Percentiles rank a stretch among this genome's conserved stretches.
These are phyloP conservation scores for Bembecia ichneumoniformis DNA, from an alignment of 2,888 invertebrate species.

Conservation along the genomic window DNA sequence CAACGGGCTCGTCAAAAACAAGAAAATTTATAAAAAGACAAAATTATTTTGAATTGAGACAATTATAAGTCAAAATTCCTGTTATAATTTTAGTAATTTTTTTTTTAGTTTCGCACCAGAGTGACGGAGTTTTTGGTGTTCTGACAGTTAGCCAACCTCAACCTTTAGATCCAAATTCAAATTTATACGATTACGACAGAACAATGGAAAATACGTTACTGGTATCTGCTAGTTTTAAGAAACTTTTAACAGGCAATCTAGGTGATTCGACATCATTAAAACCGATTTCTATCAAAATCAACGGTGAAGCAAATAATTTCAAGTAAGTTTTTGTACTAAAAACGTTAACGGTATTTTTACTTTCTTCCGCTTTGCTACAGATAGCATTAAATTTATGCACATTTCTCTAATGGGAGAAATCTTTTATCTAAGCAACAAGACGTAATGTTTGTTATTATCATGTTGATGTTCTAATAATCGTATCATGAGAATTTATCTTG, in stretches of 20 bases:
- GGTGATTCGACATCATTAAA: conserved; percentile 39
- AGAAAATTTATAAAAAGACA: background rate
- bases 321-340: conserved; percentile 34
- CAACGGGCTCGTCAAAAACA: background rate
- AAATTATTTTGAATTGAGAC: background rate
- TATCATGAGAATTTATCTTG: background rate
- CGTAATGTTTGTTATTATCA: no score
- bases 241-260: conserved; percentile 68
- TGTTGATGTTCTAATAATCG: no score
- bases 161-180: conserved; percentile 46
- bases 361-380: no score
- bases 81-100: conserved; percentile 3
- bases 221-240: conserved; percentile 64
- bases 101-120: conserved; percentile 70
- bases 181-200: conserved; percentile 56
- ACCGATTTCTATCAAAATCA: conserved; percentile 48
- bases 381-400: no score
- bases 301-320: conserved; percentile 35
- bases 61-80: background rate
- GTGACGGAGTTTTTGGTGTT: conserved; percentile 73
- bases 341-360: no score
- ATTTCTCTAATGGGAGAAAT: background rate
- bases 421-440: no score
- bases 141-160: conserved; percentile 69
- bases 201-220: conserved; percentile 58